phyloP scores from a whole-genome alignment of 2,113 vertebrate genomes.

The Datnioides undecimradiatus region DNA sequence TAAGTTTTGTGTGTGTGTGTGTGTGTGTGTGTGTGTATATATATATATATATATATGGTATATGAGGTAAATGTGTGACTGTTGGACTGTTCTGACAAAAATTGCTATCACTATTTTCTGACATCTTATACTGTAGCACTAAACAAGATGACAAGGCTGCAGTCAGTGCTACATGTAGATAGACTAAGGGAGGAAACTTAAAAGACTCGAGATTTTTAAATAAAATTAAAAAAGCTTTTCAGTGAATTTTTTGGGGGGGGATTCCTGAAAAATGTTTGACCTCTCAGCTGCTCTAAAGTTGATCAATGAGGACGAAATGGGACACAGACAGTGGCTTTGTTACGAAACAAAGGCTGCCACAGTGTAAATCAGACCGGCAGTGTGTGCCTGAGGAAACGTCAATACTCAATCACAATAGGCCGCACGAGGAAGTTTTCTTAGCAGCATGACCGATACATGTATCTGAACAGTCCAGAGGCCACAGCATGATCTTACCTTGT shows the following conservation, averaged over 20 bases:
- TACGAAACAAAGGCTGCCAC: conserved; percentile 33
- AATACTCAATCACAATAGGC: conserved; percentile 58
- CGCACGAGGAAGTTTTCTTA: conserved; percentile 10
- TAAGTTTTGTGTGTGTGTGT: too few species aligned
- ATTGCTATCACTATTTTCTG: too few species aligned
- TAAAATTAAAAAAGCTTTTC: too few species aligned
- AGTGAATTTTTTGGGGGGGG: too few species aligned
- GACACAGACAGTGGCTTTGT: conserved; percentile 14
- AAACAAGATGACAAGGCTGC: too few species aligned
- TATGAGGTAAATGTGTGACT: too few species aligned
- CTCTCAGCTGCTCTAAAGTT: neutral
- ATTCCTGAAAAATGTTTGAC: neutral
- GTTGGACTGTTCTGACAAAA: too few species aligned
- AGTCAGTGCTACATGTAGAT: neutral
- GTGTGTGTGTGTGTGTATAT: too few species aligned
- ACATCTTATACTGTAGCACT: too few species aligned
- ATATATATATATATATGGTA: too few species aligned
- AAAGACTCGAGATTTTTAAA: too few species aligned
- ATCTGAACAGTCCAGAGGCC: neutral
- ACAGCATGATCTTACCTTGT: neutral
- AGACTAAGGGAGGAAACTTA: neutral
- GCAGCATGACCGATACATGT: neutral
- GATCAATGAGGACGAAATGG: conserved; percentile 19
- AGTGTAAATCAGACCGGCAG: conserved; percentile 19
- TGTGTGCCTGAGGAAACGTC: conserved; percentile 46